phyloP scores from a whole-genome alignment of 2,888 invertebrate genomes.

The Lysandra coridon region DNA sequence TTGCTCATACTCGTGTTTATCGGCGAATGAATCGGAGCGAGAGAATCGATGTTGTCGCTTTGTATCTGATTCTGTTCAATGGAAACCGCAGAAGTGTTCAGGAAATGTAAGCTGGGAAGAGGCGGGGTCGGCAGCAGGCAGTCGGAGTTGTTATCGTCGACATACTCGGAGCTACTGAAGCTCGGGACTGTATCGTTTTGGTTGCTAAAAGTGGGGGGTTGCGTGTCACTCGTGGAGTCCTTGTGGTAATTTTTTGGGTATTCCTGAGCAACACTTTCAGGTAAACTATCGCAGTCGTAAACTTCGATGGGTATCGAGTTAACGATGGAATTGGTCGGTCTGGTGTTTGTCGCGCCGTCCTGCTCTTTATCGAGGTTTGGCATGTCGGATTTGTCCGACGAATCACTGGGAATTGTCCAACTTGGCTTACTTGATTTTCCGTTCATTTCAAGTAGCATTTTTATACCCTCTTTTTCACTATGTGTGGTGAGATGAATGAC shows the following conservation, averaged over 20 bases:
- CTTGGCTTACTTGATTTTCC: conserved; percentile 57
- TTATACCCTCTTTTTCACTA: conserved; percentile 68
- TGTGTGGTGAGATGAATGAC: conserved; percentile 77
- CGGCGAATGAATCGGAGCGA: conserved; percentile 58
- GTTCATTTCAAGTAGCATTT: conserved; percentile 61
- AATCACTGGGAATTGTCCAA: conserved; percentile 71
- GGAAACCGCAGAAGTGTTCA: conserved; percentile 57
- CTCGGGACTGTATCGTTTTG: conserved; percentile 57
- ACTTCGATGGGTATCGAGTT: conserved; percentile 69
- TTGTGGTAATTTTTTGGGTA: conserved; percentile 62
- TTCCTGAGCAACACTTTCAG: conserved; percentile 61
- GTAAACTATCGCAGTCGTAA: conserved; percentile 69
- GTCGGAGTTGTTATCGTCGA: conserved; percentile 68
- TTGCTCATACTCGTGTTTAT: conserved; percentile 56
- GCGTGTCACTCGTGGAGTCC: conserved; percentile 49
- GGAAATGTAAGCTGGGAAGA: conserved; percentile 61
- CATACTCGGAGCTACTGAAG: conserved; percentile 49
- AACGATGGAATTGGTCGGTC: conserved; percentile 59
- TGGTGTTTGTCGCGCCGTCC: conserved; percentile 50
- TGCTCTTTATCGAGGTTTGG: conserved; percentile 47
- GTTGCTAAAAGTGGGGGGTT: conserved; percentile 51
- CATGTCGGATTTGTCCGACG: conserved; percentile 49
- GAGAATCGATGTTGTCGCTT: conserved; percentile 56
- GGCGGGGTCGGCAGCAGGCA: conserved; percentile 62
- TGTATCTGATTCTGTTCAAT: conserved; percentile 62